Percentiles rank a stretch among this genome's conserved stretches.
Conservation (phyloP, 2,113 vertebrate species). For the Scopus umbretta region DNA sequence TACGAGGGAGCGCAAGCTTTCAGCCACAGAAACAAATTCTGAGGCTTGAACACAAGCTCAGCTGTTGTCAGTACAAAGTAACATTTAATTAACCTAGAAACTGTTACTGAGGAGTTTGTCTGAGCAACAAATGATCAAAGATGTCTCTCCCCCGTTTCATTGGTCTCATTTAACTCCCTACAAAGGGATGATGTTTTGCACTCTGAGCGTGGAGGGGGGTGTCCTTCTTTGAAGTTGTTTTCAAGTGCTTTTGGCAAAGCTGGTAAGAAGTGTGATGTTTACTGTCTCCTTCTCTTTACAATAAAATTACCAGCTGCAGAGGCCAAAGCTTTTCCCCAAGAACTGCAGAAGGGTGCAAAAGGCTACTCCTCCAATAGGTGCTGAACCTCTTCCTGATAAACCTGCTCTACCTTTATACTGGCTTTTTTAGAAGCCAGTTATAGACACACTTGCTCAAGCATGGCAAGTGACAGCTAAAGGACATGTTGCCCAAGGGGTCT, state of each 20-base stretch:
- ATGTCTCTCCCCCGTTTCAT: background rate
- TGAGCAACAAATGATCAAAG: conserved; percentile 4
- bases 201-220: background rate
- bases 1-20: background rate
- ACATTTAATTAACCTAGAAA: conserved; percentile 19
- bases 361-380: background rate
- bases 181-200: background rate
- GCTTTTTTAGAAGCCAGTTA: background rate
- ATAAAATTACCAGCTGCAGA: background rate
- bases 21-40: background rate
- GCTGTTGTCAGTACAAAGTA: background rate
- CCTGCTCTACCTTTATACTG: background rate
- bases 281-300: background rate
- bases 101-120: background rate
- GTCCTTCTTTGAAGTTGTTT: conserved; percentile 36
- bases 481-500: background rate
- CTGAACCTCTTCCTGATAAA: background rate
- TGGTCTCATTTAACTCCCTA: conserved; percentile 4
- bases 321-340: background rate
- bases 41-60: background rate
- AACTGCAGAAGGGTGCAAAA: background rate
- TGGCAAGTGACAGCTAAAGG: background rate
- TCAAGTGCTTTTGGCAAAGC: conserved; percentile 31
- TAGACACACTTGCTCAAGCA: background rate
- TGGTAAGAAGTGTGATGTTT: background rate